phyloP scores from a whole-genome alignment of 2,888 invertebrate species.

The Ichneumoninae sp. region DNA sequence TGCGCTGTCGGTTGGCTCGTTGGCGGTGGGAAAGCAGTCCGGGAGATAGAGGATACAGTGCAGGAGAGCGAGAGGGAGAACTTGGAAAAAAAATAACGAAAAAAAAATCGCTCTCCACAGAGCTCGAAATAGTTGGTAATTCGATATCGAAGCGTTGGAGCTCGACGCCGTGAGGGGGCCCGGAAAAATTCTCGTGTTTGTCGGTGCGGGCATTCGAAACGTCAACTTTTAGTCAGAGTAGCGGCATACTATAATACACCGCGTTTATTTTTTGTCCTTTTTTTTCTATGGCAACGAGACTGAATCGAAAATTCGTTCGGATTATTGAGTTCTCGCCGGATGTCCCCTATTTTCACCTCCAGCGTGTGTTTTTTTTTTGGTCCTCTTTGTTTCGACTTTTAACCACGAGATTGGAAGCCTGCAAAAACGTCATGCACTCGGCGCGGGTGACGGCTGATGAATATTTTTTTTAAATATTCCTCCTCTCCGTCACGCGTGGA shows the following conservation, averaged over 20 bases:
- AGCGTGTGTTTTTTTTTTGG: not conserved
- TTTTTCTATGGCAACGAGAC: constrained; percentile 33
- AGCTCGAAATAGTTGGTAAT: constrained; percentile 64
- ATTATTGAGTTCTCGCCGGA: constrained; percentile 51
- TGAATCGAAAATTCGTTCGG: constrained; percentile 56
- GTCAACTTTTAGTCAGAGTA: constrained; percentile 60
- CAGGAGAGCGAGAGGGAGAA: constrained; percentile 17
- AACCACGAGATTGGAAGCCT: constrained; percentile 22
- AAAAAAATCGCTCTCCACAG: constrained; percentile 50
- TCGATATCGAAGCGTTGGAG: constrained; percentile 62
- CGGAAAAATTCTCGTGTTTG: constrained; percentile 58
- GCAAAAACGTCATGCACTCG: constrained; percentile 29
- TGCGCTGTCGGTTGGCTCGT: constrained; percentile 55
- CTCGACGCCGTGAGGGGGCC: constrained; percentile 53
- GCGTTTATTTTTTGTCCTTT: constrained; percentile 18
- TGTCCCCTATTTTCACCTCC: constrained; percentile 20
- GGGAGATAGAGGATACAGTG: constrained; percentile 4
- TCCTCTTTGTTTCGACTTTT: constrained; percentile 29
- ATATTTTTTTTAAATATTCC: not conserved
- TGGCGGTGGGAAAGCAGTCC: constrained; percentile 53
- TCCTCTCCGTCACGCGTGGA: not conserved
- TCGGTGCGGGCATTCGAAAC: constrained; percentile 50
- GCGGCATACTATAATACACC: constrained; percentile 16
- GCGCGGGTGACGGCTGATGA: not conserved
- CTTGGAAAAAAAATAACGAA: constrained; percentile 19